A percentile compares a stretch with the other conserved stretches of the same genome.
These are phyloP conservation scores for Heliconius hermathena DNA, from an alignment of 1,140 invertebrate genomes.

Conservation along the genomic window DNA sequence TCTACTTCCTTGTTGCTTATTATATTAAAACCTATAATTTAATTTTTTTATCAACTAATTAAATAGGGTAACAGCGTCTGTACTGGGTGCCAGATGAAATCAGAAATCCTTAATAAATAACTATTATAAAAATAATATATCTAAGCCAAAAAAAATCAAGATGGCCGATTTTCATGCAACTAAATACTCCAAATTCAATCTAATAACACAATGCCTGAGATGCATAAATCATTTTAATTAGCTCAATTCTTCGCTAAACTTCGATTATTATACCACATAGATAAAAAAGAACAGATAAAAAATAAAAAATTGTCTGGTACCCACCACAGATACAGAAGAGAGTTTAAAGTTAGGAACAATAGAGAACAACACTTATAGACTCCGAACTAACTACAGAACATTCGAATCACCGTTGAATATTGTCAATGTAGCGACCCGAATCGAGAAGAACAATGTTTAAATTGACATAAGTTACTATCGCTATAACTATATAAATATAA, in stretches of 20 bases:
- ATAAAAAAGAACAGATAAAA: neutral
- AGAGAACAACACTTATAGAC: conserved; percentile 60
- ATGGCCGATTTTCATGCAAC: no score
- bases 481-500: neutral
- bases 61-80: conserved; percentile 34
- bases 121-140: no score
- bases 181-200: no score
- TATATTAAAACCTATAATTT: conserved; percentile 15
- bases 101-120: no score
- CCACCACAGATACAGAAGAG: conserved; percentile 32
- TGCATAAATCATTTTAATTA: neutral
- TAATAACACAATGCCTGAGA: no score
- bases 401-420: conserved; percentile 68
- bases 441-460: conserved; percentile 22
- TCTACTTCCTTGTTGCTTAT: conserved; percentile 27
- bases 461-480: conserved; percentile 15
- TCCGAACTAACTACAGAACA: conserved; percentile 63
- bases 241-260: neutral
- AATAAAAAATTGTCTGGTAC: conserved; percentile 20
- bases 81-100: conserved; percentile 40
- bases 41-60: neutral
- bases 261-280: neutral
- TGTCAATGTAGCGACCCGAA: conserved; percentile 64
- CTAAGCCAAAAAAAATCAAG: no score
- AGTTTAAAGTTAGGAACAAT: conserved; percentile 37